These are phyloP conservation scores for Actias luna DNA, from an alignment of 2,888 invertebrate genomes.

Conservation along the genomic window DNA sequence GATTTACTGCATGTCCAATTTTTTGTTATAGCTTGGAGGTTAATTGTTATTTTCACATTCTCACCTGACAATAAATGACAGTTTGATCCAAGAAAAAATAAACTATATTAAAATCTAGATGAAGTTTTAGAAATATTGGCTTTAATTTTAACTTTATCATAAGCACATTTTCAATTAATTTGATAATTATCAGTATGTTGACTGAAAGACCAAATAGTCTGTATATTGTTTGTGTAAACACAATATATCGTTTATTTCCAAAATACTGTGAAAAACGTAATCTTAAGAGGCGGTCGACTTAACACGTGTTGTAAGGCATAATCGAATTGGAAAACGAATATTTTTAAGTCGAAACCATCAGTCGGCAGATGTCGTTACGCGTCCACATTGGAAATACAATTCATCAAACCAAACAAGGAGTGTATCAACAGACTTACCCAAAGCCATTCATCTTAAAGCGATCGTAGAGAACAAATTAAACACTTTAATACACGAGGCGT, in stretches of 20 bases:
- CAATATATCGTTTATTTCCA: neutral
- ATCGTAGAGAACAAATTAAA: conserved; percentile 76
- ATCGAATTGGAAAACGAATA: conserved; percentile 17
- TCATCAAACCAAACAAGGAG: conserved; percentile 50
- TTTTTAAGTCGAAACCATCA: conserved; percentile 33
- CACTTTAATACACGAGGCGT: conserved; percentile 78
- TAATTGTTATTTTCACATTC: no score
- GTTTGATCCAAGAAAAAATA: no score
- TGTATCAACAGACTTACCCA: conserved; percentile 42
- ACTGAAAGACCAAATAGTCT: no score
- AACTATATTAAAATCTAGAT: no score
- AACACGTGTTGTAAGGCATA: neutral
- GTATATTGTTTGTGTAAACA: no score
- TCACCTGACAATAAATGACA: no score
- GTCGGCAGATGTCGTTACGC: conserved; percentile 54
- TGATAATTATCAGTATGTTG: no score
- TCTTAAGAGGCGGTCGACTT: neutral
- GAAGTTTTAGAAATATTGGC: no score
- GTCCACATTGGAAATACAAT: conserved; percentile 44
- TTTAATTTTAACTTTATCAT: no score
- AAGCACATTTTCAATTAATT: no score
- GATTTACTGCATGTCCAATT: no score
- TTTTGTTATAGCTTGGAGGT: no score
- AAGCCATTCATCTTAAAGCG: conserved; percentile 59
- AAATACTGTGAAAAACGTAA: neutral